Base-by-base conservation (phyloP, 2,113 vertebrate genomes). In the Nematolebias whitei region DNA sequence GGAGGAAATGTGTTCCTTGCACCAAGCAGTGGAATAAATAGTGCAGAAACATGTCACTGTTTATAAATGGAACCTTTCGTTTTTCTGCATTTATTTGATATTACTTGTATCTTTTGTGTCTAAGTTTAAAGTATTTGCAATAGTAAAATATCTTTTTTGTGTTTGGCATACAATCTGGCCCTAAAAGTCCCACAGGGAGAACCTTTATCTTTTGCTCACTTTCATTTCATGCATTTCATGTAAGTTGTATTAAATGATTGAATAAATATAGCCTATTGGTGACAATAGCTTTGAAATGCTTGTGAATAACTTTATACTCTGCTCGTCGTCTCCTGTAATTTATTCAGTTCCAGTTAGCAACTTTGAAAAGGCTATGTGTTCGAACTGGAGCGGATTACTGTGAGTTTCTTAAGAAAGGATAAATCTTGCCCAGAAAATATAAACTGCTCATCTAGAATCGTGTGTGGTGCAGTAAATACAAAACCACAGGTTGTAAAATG, bases 161-260 rank as follows among this genome's bases (percentile, higher is more conserved):
- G 68, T 60, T 45, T 63, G 56, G 74, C 63, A 82, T 79, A 69
- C 54, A 41, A 29, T 12, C 51, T 64, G 68, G 71, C 49, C 86
- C 53, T 64, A 71, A 77, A 67, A 82, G 63, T 73, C 79, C 71
- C 79, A 61, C 4, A 7, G 76, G 69, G 62, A 63, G 55, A 18
- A 57, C 68, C 32, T 35, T 73, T 51, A 66, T 24, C 57, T 78
- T 60, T 71, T 61, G 78, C 75, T 76, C 57, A 79, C 63, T 80
- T 83, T 72, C 41, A 69, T 76, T 84, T 72, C 41, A 69, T 76
- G 83, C 75, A 62, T 80, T n/a, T n/a, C n/a, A n/a, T 59, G 73
- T 48, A 41, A 79, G 79, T 60, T 58, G 73, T 77, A 84, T 82
- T 92, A 82, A 91, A 91, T 89, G 85, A 90, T 89, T 90, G 83